phyloP scores from a whole-genome alignment of 35 echinoderm and acorn worm species.

The Antedon bifida region DNA sequence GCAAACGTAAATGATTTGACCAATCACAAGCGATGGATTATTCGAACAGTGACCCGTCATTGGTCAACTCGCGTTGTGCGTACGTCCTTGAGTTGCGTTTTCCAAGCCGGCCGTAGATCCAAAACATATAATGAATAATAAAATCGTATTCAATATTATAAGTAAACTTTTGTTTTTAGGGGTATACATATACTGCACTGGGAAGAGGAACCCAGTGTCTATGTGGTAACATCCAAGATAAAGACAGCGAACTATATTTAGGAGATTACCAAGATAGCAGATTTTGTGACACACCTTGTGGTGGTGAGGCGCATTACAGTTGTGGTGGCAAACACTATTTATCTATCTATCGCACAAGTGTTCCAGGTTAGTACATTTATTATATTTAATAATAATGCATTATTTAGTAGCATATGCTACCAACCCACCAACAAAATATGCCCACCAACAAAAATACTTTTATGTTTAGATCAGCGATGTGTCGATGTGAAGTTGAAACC shows the following conservation, averaged over 20 bases:
- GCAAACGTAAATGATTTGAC: too few relatives aligned
- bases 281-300: conserved; percentile 40
- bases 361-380: conserved; percentile 16
- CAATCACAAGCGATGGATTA: too few relatives aligned
- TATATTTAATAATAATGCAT: not conserved
- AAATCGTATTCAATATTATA: too few relatives aligned
- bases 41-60: too few relatives aligned
- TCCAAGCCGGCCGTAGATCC: too few relatives aligned
- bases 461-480: conserved; percentile 18
- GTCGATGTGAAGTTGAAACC: not conserved
- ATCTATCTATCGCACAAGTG: conserved; percentile 45
- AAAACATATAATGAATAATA: too few relatives aligned
- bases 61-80: too few relatives aligned
- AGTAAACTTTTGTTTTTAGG: conserved; percentile 21
- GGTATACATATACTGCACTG: conserved; percentile 49
- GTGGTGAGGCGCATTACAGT: conserved; percentile 24
- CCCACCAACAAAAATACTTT: too few relatives aligned
- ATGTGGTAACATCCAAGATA: conserved; percentile 26
- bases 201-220: conserved; percentile 35
- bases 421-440: too few relatives aligned
- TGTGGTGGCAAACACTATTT: conserved; percentile 35
- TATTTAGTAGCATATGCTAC: not conserved
- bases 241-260: not conserved
- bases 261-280: conserved; percentile 29
- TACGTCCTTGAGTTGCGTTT: too few relatives aligned